phyloP scores from a whole-genome alignment of 2,113 vertebrate species.

The Lasiurus borealis region DNA sequence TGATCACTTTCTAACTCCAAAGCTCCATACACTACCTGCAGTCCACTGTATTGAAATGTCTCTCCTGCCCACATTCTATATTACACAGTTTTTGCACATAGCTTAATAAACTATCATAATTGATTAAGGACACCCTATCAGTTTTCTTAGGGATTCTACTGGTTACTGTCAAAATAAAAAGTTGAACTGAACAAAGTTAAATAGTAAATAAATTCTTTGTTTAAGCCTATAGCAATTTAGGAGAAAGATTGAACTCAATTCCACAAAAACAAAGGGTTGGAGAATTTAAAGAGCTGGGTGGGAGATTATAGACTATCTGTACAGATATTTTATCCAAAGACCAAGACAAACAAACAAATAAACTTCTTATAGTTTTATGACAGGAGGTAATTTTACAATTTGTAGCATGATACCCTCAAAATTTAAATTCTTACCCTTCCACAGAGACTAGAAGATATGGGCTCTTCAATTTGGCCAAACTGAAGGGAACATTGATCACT shows the following conservation, averaged over 20 bases:
- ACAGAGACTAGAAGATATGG: not conserved
- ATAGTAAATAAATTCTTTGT: not conserved
- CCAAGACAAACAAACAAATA: not conserved
- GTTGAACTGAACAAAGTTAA: not conserved
- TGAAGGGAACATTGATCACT: not conserved
- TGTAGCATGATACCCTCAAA: not conserved
- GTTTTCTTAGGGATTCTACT: not conserved
- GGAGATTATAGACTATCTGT: rapidly evolving
- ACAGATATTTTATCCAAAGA: not conserved
- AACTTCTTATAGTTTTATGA: not conserved
- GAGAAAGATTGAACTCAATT: not conserved
- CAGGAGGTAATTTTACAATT: not conserved
- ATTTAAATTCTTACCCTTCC: not conserved
- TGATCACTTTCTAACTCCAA: not conserved
- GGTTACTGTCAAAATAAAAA: not conserved
- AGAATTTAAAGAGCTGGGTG: not conserved
- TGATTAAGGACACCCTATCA: not conserved
- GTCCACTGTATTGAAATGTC: not conserved
- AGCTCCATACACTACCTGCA: not conserved
- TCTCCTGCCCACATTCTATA: not conserved
- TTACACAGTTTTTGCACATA: not conserved
- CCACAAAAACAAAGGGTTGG: rapidly evolving
- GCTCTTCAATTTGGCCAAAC: not conserved
- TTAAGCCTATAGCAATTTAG: not conserved
- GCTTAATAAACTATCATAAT: not conserved